phyloP scores from a whole-genome alignment of 2,113 vertebrate species.

The Dipodomys stephensi region DNA sequence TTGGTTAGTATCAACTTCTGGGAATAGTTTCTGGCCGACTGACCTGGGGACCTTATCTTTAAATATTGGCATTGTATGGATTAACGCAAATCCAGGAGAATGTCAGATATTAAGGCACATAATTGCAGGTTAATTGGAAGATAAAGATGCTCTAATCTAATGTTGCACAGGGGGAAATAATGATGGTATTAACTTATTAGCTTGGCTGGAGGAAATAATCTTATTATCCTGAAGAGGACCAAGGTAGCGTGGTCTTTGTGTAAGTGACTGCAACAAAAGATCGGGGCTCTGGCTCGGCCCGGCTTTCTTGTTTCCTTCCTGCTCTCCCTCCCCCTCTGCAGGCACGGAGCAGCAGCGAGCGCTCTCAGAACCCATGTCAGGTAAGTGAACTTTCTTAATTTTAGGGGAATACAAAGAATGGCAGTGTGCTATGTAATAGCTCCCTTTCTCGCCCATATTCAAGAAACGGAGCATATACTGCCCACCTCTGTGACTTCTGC shows the following conservation, averaged over 20 bases:
- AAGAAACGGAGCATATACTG: conserved; percentile 57
- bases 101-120: conserved; percentile 84
- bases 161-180: conserved; percentile 76
- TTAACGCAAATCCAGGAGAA: conserved; percentile 85
- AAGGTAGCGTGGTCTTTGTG: conserved; percentile 67
- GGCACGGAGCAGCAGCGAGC: conserved; percentile 12
- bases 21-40: conserved; percentile 87
- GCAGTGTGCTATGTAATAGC: conserved; percentile 61
- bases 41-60: conserved; percentile 84
- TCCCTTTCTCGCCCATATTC: conserved; percentile 51
- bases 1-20: conserved; percentile 87
- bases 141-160: conserved; percentile 83
- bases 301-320: not conserved
- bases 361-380: conserved; percentile 60
- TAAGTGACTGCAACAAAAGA: conserved; percentile 51
- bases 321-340: not conserved
- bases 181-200: conserved; percentile 81
- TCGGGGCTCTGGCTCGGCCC: not conserved
- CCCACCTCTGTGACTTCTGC: conserved; percentile 6
- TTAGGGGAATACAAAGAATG: conserved; percentile 76
- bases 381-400: conserved; percentile 70
- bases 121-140: conserved; percentile 85
- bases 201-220: conserved; percentile 69
- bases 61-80: conserved; percentile 82
- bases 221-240: conserved; percentile 68